Evolutionary conservation across 2,113 vertebrate species (phyloP), one percentile per base, ranked within the genome.

Genomic region (Callochromis pleurospilus): DNA sequence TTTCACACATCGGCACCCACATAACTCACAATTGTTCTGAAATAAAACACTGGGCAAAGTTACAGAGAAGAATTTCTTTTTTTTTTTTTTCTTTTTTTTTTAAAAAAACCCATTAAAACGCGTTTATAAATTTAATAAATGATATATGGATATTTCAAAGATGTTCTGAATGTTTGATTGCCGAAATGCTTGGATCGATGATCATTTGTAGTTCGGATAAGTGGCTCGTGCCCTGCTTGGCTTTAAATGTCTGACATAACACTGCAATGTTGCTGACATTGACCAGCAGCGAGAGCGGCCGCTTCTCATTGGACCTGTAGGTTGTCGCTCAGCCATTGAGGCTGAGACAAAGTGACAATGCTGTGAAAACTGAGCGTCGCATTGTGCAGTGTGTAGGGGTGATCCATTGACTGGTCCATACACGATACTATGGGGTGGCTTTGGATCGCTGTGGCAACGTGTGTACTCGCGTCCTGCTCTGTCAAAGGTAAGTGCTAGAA

Each of bases 401-500:
- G 89, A 89, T 79, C 93, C 84, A 90, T 91, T 87, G 88, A 91
- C 86, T 31, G 90, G 70, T 75, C 77, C 70, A 21, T 77, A 84
- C 83, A 58, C 86, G 80, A 54, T 85, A 94, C 93, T 92, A 96
- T 96, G 96, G 93, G 89, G 92, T 89, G 95, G 94, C 93, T 96
- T 93, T 96, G 93, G 90, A 93, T 96, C 70, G 85, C 94, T 47
- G 90, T 97, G 95, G 94, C 93, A 94, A 95, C 94, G 45, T 96
- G 92, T 85, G 85, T 93, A 88, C 93, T 96, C 53, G 65, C 83
- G 84, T 92, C 90, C 85, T 77, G 86, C 91, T 91, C 93, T 91
- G 95, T 95, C 90, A 95, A 96, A 94, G 96, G 96, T 96, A 96
- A 95, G 96, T 95, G 93, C 95, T 95, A 42, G 94, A 95, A 94